Evolutionary conservation across 2,797 vertebrate species (phyloP).

Genomic region (Balearica regulorum): DNA sequence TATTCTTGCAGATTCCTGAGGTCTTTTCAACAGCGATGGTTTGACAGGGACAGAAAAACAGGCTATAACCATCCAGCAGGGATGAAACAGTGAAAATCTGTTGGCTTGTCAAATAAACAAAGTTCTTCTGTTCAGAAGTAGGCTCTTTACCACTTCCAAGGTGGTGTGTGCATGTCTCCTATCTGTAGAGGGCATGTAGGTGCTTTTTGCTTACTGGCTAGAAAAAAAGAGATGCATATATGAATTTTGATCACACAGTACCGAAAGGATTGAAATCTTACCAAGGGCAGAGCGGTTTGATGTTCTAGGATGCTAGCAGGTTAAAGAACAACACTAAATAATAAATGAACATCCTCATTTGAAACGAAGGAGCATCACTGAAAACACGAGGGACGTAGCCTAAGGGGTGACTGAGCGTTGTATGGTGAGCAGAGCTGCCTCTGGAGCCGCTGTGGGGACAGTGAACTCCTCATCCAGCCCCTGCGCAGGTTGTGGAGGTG

Average conservation of each 20-base stretch:
- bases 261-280: neutral
- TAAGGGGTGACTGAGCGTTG: neutral
- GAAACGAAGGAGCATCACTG: neutral
- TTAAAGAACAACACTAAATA: neutral
- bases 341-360: neutral
- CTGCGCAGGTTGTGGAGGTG: neutral
- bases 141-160: neutral
- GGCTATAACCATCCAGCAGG: neutral
- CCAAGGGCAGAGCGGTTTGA: neutral
- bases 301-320: neutral
- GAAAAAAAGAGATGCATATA: neutral
- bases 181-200: neutral
- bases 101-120: neutral
- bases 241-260: neutral
- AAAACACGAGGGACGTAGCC: neutral
- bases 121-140: neutral
- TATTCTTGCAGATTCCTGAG: neutral
- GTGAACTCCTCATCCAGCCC: accelerated
- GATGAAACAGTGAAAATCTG: neutral
- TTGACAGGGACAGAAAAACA: neutral
- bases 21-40: neutral
- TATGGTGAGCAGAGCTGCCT: neutral
- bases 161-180: neutral
- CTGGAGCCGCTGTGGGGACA: neutral
- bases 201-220: neutral